Conservation (phyloP, 2,113 vertebrate genomes). For the Pipra filicauda region DNA sequence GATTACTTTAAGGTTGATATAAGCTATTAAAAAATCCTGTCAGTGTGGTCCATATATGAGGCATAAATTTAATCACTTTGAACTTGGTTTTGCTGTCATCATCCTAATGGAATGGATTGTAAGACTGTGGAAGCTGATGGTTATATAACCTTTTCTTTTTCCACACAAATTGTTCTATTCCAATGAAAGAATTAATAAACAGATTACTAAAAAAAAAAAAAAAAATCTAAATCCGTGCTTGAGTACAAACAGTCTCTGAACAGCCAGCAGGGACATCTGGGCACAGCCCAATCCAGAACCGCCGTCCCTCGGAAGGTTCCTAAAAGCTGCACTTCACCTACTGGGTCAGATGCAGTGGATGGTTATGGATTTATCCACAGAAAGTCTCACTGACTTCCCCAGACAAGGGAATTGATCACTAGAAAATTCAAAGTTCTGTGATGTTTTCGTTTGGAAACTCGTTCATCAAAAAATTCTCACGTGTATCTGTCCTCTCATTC, state of each 20-base stretch:
- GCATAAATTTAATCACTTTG: neutral
- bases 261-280: neutral
- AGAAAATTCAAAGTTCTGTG: neutral
- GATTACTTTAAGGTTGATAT: neutral
- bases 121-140: neutral
- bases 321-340: neutral
- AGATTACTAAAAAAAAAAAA: neutral
- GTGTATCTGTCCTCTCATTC: neutral
- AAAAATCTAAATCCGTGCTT: neutral
- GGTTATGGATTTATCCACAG: neutral
- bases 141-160: conserved; percentile 27
- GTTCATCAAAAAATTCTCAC: neutral
- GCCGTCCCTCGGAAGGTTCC: neutral
- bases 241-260: conserved; percentile 42
- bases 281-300: neutral
- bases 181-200: conserved; percentile 23
- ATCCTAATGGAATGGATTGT: neutral
- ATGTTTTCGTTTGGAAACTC: neutral
- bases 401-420: neutral
- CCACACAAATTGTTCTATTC: conserved; percentile 30
- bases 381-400: neutral
- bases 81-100: neutral
- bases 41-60: neutral
- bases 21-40: neutral
- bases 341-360: neutral